Base-by-base conservation (phyloP, 2,113 vertebrate species). In the Corvus cornix region DNA sequence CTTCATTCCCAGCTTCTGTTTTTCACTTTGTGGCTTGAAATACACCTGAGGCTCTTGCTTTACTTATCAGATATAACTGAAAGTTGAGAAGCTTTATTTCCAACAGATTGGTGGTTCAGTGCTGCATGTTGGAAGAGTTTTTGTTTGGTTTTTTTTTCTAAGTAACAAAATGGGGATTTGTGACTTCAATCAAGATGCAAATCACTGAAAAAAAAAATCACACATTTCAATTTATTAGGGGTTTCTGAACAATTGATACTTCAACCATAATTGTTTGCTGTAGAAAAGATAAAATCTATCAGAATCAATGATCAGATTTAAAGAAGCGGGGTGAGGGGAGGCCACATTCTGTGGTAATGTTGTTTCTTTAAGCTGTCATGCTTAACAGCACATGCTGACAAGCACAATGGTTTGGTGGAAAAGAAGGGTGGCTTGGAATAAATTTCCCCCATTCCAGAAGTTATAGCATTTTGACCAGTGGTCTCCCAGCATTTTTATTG, bases 311-410 rank as follows among this genome's bases (percentile, higher is more conserved):
- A 78, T 68, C 16, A 62, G 67, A 67, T 39, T 31, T 8, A 69
- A 75, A 78, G 46, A 56, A 51, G 9, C 4, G 3, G 16, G 2
- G 4, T 1, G 3, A 9, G 1, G 3, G 10, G 1, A 3, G 10
- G 16, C 70, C 33, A 31, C 11, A 18, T 88, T 59, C 49, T 89
- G 12, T 73, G 17, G 7, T 24, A 58, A 20, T 37, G 7, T 5
- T 3, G 5, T 43, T 78, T 86, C 53, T 35, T 52, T 28, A 63
- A 55, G 19, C 15, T 37, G 21, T 89, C 22, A 28, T 33, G 12
- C 46, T 33, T 60, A 44, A 44, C 68, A 46, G 27, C 27, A 78
- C 26, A 21, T 84, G 39, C 13, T 78, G 21, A 43, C 5, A 19
- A 87, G 37, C 30, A 78, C 17, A 5, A 46, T 87, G 17, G 13